phyloP scores from a whole-genome alignment of 2,888 invertebrate species.

The Zygogramma bicolorata region DNA sequence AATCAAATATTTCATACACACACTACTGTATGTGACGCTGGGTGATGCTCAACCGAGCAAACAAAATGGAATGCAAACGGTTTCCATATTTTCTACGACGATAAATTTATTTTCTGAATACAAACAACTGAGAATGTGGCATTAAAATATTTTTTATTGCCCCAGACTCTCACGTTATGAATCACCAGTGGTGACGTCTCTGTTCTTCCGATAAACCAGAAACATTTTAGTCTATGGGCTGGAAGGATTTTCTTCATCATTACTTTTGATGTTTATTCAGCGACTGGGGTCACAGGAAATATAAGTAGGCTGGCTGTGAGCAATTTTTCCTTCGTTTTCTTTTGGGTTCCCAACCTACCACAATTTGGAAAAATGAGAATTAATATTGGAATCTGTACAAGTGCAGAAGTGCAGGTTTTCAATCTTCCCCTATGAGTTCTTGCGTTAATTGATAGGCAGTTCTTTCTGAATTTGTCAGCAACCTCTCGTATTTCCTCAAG shows the following conservation, averaged over 20 bases:
- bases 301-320: no score
- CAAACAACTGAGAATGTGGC: slow-evolving; percentile 54
- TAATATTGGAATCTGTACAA: no score
- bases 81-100: slow-evolving; percentile 49
- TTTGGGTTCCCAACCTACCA: no score
- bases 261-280: no score
- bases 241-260: not conserved
- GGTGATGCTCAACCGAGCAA: slow-evolving; percentile 42
- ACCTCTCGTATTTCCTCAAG: no score
- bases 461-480: no score
- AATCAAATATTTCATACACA: slow-evolving; percentile 47
- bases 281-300: no score
- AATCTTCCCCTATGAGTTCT: no score
- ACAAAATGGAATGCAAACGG: slow-evolving; percentile 52
- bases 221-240: not conserved
- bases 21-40: slow-evolving; percentile 48
- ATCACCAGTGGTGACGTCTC: slow-evolving; percentile 51
- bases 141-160: slow-evolving; percentile 55
- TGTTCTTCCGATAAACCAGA: slow-evolving; percentile 42
- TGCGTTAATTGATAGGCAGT: no score
- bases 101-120: slow-evolving; percentile 56
- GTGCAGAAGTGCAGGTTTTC: no score
- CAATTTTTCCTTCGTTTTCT: no score
- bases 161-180: slow-evolving; percentile 45
- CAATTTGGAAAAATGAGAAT: no score